These are phyloP conservation scores for Myotis findleyi DNA, from an alignment of 2,797 vertebrate genomes.

Conservation along the genomic window DNA sequence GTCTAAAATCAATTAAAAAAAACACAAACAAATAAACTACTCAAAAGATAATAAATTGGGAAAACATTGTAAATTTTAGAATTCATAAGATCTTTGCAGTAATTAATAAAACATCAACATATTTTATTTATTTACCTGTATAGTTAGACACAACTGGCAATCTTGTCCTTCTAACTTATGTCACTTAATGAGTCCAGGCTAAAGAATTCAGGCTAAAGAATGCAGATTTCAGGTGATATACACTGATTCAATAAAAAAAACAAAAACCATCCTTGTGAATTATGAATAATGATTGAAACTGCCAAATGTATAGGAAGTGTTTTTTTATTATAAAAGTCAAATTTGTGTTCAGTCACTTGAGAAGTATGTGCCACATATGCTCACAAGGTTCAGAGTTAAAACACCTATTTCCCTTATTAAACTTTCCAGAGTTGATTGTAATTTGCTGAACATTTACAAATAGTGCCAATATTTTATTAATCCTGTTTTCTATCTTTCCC, in stretches of 20 bases:
- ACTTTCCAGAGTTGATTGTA: background rate
- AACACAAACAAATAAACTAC: no score
- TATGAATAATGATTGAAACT: background rate
- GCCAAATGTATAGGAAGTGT: background rate
- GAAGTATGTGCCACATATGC: background rate
- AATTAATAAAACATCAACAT: background rate
- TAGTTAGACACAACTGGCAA: background rate
- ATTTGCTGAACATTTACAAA: conserved; percentile 36
- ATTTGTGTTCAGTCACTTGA: background rate
- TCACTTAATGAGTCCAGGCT: background rate
- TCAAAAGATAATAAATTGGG: conserved; percentile 24
- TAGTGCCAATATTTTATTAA: background rate
- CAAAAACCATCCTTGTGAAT: background rate
- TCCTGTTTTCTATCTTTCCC: background rate
- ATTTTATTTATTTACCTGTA: conserved; percentile 28
- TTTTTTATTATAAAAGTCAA: background rate
- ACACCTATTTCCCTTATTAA: background rate
- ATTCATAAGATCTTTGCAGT: background rate
- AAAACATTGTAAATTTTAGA: background rate
- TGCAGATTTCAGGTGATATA: background rate
- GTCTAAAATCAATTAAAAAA: no score
- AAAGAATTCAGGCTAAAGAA: background rate
- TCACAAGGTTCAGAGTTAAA: background rate
- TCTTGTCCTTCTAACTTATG: background rate
- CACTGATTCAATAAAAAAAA: background rate